Percentiles rank a stretch among this genome's conserved stretches.
phyloP scores from a whole-genome alignment of 2,113 vertebrate species.

The Camelus bactrianus region DNA sequence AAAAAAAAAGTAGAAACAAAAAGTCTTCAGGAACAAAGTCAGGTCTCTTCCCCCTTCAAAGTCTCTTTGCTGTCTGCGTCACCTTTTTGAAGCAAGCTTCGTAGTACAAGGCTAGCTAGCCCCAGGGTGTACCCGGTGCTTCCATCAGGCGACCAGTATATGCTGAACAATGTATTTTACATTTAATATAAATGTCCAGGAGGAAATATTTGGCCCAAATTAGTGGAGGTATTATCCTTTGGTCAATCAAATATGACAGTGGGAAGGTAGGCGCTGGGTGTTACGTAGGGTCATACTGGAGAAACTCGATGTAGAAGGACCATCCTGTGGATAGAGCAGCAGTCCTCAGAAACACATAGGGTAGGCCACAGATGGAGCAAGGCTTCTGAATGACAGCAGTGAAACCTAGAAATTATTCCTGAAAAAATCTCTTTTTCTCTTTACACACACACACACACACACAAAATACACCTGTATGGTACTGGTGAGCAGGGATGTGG shows the following conservation, averaged over 20 bases:
- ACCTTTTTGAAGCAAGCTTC: neutral
- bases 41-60: neutral
- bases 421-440: neutral
- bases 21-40: neutral
- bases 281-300: neutral
- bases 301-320: neutral
- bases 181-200: neutral
- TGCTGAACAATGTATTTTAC: neutral
- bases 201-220: neutral
- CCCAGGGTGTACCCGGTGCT: neutral
- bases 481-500: neutral
- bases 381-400: neutral
- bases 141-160: neutral
- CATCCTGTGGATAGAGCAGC: neutral
- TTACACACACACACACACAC: neutral
- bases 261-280: rapidly evolving
- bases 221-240: neutral
- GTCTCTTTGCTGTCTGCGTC: neutral
- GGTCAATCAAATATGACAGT: neutral
- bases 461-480: neutral
- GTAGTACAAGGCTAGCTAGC: neutral
- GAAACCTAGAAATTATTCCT: neutral
- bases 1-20: neutral
- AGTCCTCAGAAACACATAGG: too few relatives aligned
- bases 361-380: neutral